phyloP scores from a whole-genome alignment of 2,797 vertebrate species.

The Sebastolobus altivelis region DNA sequence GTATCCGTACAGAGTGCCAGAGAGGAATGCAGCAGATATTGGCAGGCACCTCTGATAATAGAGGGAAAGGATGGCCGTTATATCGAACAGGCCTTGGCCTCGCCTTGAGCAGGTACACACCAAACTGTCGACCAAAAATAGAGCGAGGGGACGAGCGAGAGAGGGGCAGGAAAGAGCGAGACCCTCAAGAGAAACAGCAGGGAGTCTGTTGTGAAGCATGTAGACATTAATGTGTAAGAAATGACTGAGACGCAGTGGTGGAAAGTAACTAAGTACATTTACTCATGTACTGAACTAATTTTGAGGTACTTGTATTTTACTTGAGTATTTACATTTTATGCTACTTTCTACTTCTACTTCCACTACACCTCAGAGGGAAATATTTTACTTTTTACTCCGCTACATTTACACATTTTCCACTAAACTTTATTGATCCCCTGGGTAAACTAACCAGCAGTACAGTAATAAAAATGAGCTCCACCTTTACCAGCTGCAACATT shows the following conservation, averaged over 20 bases:
- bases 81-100: slow-evolving; percentile 56
- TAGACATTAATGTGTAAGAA: slow-evolving; percentile 10
- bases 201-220: not conserved
- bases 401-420: no score
- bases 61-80: slow-evolving; percentile 44
- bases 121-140: slow-evolving; percentile 26
- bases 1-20: not conserved
- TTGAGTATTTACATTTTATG: no score
- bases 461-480: no score
- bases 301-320: no score
- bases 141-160: slow-evolving; percentile 13
- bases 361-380: no score
- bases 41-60: slow-evolving; percentile 46
- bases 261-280: no score
- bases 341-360: no score
- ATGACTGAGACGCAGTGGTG: not conserved
- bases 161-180: not conserved
- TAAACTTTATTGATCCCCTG: no score
- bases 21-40: slow-evolving; percentile 47
- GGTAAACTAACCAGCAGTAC: no score
- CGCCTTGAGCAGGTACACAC: slow-evolving; percentile 26
- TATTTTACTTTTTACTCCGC: no score
- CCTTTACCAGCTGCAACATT: no score
- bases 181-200: not conserved
- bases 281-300: no score